Percentiles rank a stretch among this genome's conserved stretches.
Conservation (phyloP, 2,888 invertebrate genomes). For the Oscheius sp. region DNA sequence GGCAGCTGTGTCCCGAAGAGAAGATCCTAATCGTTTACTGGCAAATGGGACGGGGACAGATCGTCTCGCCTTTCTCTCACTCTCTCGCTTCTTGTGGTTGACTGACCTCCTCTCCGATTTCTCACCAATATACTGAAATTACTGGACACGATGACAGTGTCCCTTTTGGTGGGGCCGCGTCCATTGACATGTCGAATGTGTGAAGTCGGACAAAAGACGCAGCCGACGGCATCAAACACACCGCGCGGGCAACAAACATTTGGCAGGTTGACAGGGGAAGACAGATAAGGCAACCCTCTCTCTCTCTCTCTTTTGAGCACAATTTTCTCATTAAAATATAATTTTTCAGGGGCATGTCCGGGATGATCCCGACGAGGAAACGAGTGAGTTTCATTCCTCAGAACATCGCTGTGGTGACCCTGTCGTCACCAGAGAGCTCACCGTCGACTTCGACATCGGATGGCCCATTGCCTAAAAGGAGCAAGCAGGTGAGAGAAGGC, state of each 20-base stretch:
- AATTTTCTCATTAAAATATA: constrained; percentile 11
- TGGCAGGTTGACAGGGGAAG: neutral
- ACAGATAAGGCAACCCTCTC: neutral
- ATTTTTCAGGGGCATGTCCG: too few relatives aligned
- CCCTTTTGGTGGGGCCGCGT: too few relatives aligned
- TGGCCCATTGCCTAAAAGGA: neutral
- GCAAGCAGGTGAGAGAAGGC: neutral
- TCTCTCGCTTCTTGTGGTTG: too few relatives aligned
- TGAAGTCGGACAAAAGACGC: constrained; percentile 6
- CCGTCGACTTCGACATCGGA: neutral
- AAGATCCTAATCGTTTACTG: too few relatives aligned
- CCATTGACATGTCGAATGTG: neutral
- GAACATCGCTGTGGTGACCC: neutral
- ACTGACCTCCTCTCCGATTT: too few relatives aligned
- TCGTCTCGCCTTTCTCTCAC: too few relatives aligned
- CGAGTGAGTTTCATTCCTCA: too few relatives aligned
- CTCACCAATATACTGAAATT: too few relatives aligned
- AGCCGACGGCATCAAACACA: neutral
- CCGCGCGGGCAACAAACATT: constrained; percentile 10
- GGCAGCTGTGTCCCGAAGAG: too few relatives aligned
- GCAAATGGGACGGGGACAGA: too few relatives aligned
- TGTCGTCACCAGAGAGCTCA: neutral
- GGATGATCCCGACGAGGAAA: too few relatives aligned
- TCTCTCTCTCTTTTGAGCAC: neutral
- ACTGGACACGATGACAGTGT: too few relatives aligned